Evolutionary conservation across 1,140 invertebrate species (phyloP), one percentile per base, ranked within the genome.

Genomic region (Lasioglossum albipes): DNA sequence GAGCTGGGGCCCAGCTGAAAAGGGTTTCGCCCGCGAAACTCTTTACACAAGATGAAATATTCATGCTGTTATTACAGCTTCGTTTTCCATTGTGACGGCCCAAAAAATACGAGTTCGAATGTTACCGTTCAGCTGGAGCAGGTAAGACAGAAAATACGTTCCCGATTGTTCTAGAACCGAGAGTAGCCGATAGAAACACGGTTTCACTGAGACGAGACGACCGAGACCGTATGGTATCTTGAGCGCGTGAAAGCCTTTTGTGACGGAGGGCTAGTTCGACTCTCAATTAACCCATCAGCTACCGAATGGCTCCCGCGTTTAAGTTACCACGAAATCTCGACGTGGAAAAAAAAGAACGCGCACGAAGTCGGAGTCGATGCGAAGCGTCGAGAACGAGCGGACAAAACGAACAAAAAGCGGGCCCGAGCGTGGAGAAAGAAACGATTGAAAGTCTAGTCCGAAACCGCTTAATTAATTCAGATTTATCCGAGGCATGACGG

Each of bases 211-310:
- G 45, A 49, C 45, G 45, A 12, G 9, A 12, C 10, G 45, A 49
- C 45, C 45, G 45, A 45, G 52, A 54, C 52, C 13, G n/a, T 42
- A n/a, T 9, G 18, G 57, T 59, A n/a, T 59, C 57, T n/a, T 20
- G 57, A 59, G 20, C 20, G 57, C 82, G 72, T 81, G 87, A 88
- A 89, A 89, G 89, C 84, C 90, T 87, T 91, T 89, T 89, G 85
- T 90, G 87, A 86, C 86, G 77, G 87, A 88, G 87, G 88, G 88
- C 88, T 88, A 89, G 89, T 87, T 90, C 84, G 87, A 88, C 88
- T 91, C 90, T 92, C 90, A 91, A 93, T 93, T 93, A 92, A 90
- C 90, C 88, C 90, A 92, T 93, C 91, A 89, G 91, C 92, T 93
- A 93, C 92, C 89, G 92, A 89, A 89, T 89, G 89, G 89, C 91